These are phyloP conservation scores for Marisa cornuarietis DNA, from an alignment of 1,140 invertebrate genomes.

Conservation along the genomic window DNA sequence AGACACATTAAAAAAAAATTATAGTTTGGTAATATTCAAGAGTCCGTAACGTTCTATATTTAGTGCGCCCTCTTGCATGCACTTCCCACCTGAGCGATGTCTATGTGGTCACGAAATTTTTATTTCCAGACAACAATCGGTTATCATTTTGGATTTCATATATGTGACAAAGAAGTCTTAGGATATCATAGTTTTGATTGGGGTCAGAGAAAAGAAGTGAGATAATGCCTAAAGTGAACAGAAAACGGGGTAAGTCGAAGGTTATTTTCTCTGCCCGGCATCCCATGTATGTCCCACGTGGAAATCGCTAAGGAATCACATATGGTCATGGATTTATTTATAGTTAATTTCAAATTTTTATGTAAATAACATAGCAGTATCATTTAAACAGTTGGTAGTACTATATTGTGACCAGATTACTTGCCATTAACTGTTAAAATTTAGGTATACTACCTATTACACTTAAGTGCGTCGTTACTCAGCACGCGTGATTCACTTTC, in stretches of 20 bases:
- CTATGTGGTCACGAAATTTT: slow-evolving; percentile 31
- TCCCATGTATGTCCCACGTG: slow-evolving; percentile 6
- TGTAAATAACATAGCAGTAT: not conserved
- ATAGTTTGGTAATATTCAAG: not conserved
- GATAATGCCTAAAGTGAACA: slow-evolving; percentile 61
- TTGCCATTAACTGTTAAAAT: too few relatives aligned
- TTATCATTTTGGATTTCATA: slow-evolving; percentile 51
- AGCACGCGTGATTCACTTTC: too few relatives aligned
- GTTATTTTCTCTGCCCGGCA: not conserved
- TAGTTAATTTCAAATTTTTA: not conserved
- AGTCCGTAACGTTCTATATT: slow-evolving; percentile 4
- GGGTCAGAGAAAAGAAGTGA: slow-evolving; percentile 28
- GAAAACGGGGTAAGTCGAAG: slow-evolving; percentile 52
- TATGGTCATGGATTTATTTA: not conserved
- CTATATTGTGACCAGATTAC: not conserved
- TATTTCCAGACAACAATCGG: slow-evolving; percentile 29
- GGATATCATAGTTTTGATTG: slow-evolving; percentile 45
- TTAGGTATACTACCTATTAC: too few relatives aligned
- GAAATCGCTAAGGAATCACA: not conserved
- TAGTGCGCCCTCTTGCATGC: slow-evolving; percentile 14
- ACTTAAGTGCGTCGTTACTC: too few relatives aligned
- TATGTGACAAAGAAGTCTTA: slow-evolving; percentile 49
- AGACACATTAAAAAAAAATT: too few relatives aligned
- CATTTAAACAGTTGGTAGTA: too few relatives aligned
- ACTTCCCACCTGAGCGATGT: slow-evolving; percentile 29